Evolutionary conservation across 2,888 invertebrate species (phyloP), one percentile per base, ranked within the genome.

Genomic region (Pardosa pseudoannulata): DNA sequence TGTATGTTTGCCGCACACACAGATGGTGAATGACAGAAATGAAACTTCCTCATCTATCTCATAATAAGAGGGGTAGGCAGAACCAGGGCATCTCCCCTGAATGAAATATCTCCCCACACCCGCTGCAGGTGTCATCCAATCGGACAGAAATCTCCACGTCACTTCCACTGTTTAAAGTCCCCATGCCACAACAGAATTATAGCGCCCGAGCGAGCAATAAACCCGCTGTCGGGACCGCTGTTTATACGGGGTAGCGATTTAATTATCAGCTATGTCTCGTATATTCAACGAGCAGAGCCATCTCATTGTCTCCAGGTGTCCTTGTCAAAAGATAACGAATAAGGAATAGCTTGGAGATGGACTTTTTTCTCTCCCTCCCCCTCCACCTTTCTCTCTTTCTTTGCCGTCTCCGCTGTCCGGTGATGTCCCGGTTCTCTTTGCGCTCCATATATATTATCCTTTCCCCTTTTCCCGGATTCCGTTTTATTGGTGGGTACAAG

Each of bases 251-350:
- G 56, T 85, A 72, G 78, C 83, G 83, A 78, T 85, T 85, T 76
- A 85, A 85, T 85, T 85, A 85, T 85, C 83, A 76, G 72, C 41
- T 62, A 29, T 78, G 83, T 85, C 83, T 78, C 83, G 83, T 85
- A 85, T 85, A 85, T 85, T 85, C 78, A 78, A 85, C 83, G 83
- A 85, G 81, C 79, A 23, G 31, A 32, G 5, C 32, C 65, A 72
- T 71, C 67, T 31, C 72, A 78, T 67, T 85, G 83, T 85, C 83
- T 79, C 83, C 83, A 85, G 83, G 83, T 85, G 83, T 78, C 83
- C 83, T 62, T 85, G 83, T 85, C 83, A 85, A 85, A n/a, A 62
- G 67, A 81, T 81, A 81, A 75, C 75, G 81, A 81, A 81, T 81
- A 75, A 81, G 68, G 68, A 80, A 67, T 73, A 65, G 79, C 65